Evolutionary conservation across 2,888 invertebrate species (phyloP).

Genomic region (Tridacna crocea): DNA sequence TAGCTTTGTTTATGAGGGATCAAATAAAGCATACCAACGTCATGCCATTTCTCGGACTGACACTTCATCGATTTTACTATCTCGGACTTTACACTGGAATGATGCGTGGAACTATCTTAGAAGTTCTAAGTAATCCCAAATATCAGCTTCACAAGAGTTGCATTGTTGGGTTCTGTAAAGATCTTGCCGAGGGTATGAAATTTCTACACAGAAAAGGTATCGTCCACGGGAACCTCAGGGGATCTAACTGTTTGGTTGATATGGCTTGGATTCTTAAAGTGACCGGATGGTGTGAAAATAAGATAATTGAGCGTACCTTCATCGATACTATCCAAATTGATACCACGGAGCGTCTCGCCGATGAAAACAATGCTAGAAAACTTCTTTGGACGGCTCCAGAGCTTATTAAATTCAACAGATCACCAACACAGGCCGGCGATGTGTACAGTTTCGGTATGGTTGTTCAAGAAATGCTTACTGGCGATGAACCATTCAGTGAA

Average conservation of each 20-base stretch:
- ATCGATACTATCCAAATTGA: conserved; percentile 37
- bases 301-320: conserved; percentile 30
- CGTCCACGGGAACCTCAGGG: conserved; percentile 78
- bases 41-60: conserved; percentile 77
- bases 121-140: conserved; percentile 77
- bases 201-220: conserved; percentile 79
- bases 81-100: conserved; percentile 43
- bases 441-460: conserved; percentile 80
- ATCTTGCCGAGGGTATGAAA: conserved; percentile 75
- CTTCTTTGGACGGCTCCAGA: conserved; percentile 80
- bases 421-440: conserved; percentile 67
- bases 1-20: conserved; percentile 75
- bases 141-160: conserved; percentile 75
- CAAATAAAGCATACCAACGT: conserved; percentile 74
- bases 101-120: conserved; percentile 68
- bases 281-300: conserved; percentile 77
- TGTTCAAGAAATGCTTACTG: conserved; percentile 78
- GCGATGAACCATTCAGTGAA: conserved; percentile 76
- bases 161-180: conserved; percentile 75
- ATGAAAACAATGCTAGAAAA: conserved; percentile 24
- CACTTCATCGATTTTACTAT: conserved; percentile 63
- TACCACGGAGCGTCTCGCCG: neutral
- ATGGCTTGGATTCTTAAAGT: conserved; percentile 79
- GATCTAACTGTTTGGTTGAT: conserved; percentile 78
- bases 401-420: conserved; percentile 63